These are phyloP conservation scores for Cyanistes caeruleus DNA, from an alignment of 2,113 vertebrate genomes.

Conservation along the genomic window DNA sequence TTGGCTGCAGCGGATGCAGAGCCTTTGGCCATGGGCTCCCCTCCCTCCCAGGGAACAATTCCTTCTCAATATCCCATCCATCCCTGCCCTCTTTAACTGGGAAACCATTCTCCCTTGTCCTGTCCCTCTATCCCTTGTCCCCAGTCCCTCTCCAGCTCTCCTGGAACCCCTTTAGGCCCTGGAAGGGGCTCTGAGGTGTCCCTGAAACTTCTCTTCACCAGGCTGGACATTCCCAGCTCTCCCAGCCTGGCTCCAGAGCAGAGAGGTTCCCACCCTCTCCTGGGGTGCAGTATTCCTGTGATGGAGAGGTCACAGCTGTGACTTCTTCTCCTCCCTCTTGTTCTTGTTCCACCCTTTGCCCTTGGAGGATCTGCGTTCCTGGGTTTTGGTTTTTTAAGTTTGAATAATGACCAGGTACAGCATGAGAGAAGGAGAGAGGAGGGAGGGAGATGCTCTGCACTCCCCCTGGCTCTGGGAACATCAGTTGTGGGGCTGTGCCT, in stretches of 20 bases:
- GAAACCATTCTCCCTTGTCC: not conserved
- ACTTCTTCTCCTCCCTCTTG: not conserved
- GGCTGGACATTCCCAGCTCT: rapidly evolving
- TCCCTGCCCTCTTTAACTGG: not conserved
- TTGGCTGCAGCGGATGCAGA: not conserved
- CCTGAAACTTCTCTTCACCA: not conserved
- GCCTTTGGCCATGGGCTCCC: not conserved
- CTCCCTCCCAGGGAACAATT: not conserved
- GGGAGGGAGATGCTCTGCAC: not conserved
- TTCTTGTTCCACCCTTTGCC: not conserved
- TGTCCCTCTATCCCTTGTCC: not conserved
- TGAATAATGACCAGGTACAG: not conserved
- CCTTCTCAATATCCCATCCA: not conserved
- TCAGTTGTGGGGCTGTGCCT: not conserved
- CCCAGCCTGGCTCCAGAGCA: not conserved
- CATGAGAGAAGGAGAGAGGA: not conserved
- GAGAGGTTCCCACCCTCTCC: not conserved
- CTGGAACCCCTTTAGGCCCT: not conserved
- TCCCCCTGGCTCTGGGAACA: not conserved
- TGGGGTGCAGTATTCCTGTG: not conserved
- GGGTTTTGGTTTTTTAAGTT: not conserved
- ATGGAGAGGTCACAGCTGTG: not conserved
- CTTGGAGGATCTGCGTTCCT: not conserved
- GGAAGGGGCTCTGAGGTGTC: rapidly evolving
- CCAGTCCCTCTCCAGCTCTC: not conserved